Percentiles rank a stretch among this genome's conserved stretches.
These are phyloP conservation scores for Thyatira batis DNA, from an alignment of 2,888 invertebrate genomes.

Conservation along the genomic window DNA sequence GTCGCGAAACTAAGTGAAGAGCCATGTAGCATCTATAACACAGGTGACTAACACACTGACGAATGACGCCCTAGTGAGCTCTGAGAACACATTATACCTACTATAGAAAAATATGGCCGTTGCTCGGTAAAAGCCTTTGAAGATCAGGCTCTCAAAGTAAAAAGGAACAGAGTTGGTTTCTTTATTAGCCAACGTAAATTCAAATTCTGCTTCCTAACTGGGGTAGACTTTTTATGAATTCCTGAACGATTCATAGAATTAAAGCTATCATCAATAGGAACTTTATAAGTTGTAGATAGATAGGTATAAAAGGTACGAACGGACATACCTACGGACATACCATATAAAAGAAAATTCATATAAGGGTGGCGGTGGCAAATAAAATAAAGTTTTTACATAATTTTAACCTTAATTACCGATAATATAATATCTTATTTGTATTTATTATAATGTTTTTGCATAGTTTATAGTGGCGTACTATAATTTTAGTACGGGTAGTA, in stretches of 20 bases:
- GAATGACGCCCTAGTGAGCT: conserved; percentile 43
- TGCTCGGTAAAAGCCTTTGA: conserved; percentile 17
- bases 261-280: not conserved
- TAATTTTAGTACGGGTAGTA: no score
- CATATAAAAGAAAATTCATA: no score
- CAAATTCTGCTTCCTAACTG: no score
- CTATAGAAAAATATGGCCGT: conserved; percentile 5
- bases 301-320: no score
- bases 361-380: no score
- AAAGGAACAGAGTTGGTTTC: not conserved
- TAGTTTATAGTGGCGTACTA: no score
- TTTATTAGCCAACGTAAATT: not conserved
- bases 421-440: no score
- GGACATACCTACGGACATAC: no score
- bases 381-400: no score
- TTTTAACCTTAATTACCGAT: no score
- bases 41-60: conserved; percentile 57
- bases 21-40: conserved; percentile 57
- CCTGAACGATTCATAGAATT: not conserved
- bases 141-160: not conserved
- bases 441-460: no score
- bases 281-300: no score
- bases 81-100: conserved; percentile 36
- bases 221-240: not conserved
- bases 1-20: conserved; percentile 50